Evolutionary conservation across 1,140 invertebrate species (phyloP).

Genomic region (Polyergus mexicanus): DNA sequence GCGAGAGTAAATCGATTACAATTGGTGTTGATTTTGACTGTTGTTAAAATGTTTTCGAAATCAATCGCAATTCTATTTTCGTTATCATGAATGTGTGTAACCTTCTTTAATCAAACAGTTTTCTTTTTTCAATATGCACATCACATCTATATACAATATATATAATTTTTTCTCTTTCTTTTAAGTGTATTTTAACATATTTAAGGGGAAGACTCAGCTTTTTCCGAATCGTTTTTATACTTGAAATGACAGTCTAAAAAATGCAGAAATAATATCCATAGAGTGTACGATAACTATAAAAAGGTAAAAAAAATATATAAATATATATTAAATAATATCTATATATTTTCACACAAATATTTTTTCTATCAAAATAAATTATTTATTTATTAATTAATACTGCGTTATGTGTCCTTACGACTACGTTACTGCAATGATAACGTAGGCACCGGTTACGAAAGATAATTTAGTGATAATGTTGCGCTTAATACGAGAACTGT

Average conservation of each 20-base stretch:
- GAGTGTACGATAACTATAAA: background rate
- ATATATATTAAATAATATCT: background rate
- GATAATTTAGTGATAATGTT: constrained; percentile 44
- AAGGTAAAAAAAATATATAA: background rate
- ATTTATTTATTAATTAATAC: background rate
- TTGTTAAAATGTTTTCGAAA: background rate
- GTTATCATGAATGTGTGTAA: background rate
- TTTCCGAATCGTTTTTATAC: too few species aligned
- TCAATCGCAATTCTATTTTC: background rate
- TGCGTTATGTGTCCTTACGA: background rate
- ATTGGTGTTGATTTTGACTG: background rate
- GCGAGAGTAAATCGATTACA: background rate
- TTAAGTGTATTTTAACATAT: background rate
- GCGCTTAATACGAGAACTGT: constrained; percentile 21
- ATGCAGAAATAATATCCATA: background rate
- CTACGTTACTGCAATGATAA: background rate
- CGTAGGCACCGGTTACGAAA: background rate
- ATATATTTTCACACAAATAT: background rate
- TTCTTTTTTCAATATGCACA: background rate
- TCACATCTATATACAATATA: background rate
- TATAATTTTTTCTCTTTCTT: too few species aligned
- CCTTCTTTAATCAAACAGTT: background rate
- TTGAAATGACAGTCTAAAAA: too few species aligned
- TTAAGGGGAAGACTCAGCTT: too few species aligned
- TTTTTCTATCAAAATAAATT: background rate